phyloP scores from a whole-genome alignment of 92 coral and sea anemone species.

The Zoanthus solanderi region DNA sequence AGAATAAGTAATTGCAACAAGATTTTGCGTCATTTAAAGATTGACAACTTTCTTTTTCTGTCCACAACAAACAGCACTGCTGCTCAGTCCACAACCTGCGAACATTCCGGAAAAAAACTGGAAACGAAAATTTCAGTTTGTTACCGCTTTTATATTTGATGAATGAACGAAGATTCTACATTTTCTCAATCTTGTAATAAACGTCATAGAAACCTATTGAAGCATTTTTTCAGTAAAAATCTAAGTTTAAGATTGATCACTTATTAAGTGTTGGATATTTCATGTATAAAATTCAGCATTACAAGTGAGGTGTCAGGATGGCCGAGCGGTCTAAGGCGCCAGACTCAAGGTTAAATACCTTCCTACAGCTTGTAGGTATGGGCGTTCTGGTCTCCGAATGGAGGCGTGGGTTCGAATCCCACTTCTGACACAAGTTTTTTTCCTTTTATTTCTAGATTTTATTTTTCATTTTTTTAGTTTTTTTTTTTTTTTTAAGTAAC shows the following conservation, averaged over 20 bases:
- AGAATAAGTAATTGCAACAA: neutral
- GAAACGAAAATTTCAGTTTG: neutral
- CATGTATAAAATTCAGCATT: neutral
- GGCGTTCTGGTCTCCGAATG: slow-evolving; percentile 99
- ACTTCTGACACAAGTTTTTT: slow-evolving; percentile 89
- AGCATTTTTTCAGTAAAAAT: neutral
- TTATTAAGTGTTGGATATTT: no score
- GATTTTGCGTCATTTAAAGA: slow-evolving; percentile 28
- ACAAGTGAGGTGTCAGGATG: slow-evolving; percentile 81
- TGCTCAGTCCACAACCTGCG: neutral
- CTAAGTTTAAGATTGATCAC: neutral
- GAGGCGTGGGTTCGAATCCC: slow-evolving; percentile 99
- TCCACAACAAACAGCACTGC: neutral
- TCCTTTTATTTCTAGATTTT: neutral
- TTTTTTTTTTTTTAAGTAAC: neutral
- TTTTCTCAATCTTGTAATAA: neutral
- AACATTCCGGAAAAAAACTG: neutral
- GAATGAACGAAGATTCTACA: neutral
- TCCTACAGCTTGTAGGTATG: slow-evolving; percentile 65
- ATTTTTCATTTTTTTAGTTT: neutral
- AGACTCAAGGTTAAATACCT: slow-evolving; percentile 89
- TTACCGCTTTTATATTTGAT: neutral
- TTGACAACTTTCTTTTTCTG: no score
- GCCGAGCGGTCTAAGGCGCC: slow-evolving; percentile 99
- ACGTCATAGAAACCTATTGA: neutral